Evolutionary conservation across 2,888 invertebrate species (phyloP), one percentile per base, ranked within the genome.

Genomic region (Ligdia adustata): DNA sequence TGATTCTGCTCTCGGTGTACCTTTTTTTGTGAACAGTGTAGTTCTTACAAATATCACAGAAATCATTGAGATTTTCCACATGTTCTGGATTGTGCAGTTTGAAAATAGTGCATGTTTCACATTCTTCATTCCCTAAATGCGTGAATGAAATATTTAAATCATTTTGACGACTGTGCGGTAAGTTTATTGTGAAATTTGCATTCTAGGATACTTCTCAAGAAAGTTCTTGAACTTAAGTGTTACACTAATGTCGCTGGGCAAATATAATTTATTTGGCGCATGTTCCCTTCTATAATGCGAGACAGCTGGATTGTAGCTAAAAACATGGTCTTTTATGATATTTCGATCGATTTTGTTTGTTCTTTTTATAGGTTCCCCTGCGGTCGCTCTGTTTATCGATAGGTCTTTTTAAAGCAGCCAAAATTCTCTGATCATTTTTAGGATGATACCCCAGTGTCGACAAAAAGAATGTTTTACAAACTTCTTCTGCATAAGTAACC

Each of bases 91-190:
- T 18, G 6, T 18, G 18, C 6, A 18, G 6, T 18, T 18, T 4
- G 6, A 18, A 18, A 5, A 18, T 18, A 9, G 37, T 13, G 18
- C 18, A 18, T 6, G 6, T 0, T 18, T 18, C 18, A 18, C 18
- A 51, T 11, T 55, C 41, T 32, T 55, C 54, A 9, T 51, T 20
- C 0, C 48, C 55, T 2, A 51, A 13, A 11, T 41, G 14, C 2
- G 47, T 22, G 22, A 45, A 48, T 0, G 47, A 43, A 12, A 55
- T 47, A 4, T 43, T 54, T 4, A 49, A 7, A 0, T 31, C 33
- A 4, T 26, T 9, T 4, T 18, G 6, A 18, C 18, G 18, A 18
- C 18, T 4, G 18, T 18, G 18, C 18, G 18, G 18, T 18, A 18
- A 6, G 18, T 18, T 18, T 18, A 4, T 18, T 18, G 18, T 4